phyloP scores from a whole-genome alignment of 1,140 invertebrate species.

The Drosophila quadrilineata region DNA sequence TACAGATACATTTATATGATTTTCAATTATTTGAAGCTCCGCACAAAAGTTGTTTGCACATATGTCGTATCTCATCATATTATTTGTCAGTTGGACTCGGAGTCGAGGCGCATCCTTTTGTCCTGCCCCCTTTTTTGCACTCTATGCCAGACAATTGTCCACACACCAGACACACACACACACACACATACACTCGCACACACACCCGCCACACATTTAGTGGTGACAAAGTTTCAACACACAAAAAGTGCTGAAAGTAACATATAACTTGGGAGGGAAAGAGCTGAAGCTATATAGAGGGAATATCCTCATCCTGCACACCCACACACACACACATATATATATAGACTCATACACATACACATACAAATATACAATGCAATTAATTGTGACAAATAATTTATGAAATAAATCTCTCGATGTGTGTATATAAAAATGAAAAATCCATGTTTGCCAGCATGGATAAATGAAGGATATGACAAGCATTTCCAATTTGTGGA shows the following conservation, averaged over 20 bases:
- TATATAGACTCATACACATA: too few species aligned
- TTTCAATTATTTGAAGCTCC: conserved; percentile 79
- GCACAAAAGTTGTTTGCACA: conserved; percentile 80
- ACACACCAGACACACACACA: conserved; percentile 1
- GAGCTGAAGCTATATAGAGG: not conserved
- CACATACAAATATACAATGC: too few species aligned
- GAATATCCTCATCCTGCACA: conserved; percentile 30
- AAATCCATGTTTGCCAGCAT: conserved; percentile 63
- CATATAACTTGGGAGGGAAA: conserved; percentile 13
- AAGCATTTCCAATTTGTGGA: conserved; percentile 81
- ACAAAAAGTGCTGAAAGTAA: conserved; percentile 54
- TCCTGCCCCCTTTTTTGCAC: not conserved
- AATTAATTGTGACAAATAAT: conserved; percentile 81
- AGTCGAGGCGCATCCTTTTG: conserved; percentile 64
- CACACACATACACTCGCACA: conserved; percentile 1
- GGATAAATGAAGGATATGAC: conserved; percentile 80
- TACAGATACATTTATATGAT: conserved; percentile 35
- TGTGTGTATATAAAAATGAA: conserved; percentile 60
- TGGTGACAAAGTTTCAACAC: conserved; percentile 74
- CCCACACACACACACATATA: conserved; percentile 54
- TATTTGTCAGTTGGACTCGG: conserved; percentile 63
- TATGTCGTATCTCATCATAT: conserved; percentile 81
- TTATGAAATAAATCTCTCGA: conserved; percentile 63
- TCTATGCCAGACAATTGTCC: conserved; percentile 21
- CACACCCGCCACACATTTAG: conserved; percentile 49